Evolutionary conservation across 2,797 vertebrate species (phyloP).

Genomic region (Cossypha dichroa): DNA sequence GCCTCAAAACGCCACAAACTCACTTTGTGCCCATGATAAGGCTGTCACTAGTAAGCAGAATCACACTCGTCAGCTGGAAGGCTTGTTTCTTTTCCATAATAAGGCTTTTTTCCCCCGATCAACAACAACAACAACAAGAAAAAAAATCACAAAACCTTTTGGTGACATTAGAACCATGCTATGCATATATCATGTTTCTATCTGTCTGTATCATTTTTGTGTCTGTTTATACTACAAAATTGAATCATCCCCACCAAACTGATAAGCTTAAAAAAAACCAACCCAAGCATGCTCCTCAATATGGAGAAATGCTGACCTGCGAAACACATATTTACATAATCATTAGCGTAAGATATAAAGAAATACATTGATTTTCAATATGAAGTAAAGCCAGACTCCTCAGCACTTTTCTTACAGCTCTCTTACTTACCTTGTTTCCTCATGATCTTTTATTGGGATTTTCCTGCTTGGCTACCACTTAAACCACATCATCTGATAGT

Average conservation of each 20-base stretch:
- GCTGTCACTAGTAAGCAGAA: not conserved
- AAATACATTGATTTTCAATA: not conserved
- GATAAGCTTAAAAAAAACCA: not conserved
- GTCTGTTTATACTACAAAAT: not conserved
- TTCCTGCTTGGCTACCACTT: not conserved
- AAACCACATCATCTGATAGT: not conserved
- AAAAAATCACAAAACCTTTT: not conserved
- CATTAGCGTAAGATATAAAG: not conserved
- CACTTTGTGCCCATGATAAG: not conserved
- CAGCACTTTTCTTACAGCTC: not conserved
- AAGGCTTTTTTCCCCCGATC: rapidly evolving
- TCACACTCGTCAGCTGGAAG: not conserved
- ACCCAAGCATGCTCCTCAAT: not conserved
- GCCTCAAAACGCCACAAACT: not conserved
- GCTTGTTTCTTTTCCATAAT: not conserved
- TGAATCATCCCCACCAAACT: not conserved
- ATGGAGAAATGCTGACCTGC: not conserved
- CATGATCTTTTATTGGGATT: not conserved
- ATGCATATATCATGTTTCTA: not conserved
- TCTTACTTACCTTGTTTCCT: not conserved
- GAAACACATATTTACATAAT: not conserved
- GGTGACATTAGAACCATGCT: not conserved
- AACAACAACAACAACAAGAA: not conserved
- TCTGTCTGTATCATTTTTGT: not conserved
- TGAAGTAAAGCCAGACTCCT: not conserved